Base-by-base conservation (phyloP, 1,140 invertebrate species). In the Oncopeltus fasciatus region DNA sequence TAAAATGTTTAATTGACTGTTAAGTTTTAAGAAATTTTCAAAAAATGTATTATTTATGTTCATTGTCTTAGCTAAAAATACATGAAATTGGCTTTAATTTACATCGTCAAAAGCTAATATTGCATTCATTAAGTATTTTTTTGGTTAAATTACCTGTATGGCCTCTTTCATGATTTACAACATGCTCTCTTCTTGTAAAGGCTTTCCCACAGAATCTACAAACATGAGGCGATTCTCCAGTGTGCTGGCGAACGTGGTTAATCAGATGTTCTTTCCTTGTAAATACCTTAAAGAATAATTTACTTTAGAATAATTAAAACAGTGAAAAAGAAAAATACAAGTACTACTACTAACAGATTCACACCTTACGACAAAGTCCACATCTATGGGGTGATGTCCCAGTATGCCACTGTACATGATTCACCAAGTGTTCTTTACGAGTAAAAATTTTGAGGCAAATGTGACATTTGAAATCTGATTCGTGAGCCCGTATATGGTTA, bases 391-490 rank as follows among this genome's bases (percentile, higher is more conserved):
- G 85, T 62, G 86, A 88, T 73, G 90, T 87, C 66, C 85, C 86
- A 64, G 87, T 90, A 72, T 89, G 84, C 75, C 80, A 74, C 65
- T 80, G 76, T 65, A 83, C 78, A 71, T 87, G 85, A 70, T 89
- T 86, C 67, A 87, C 85, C 67, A 90, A 79, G 64, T 90, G 87
- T 71, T 89, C 86, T 74, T 89, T 88, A 66, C 87, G 77, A 8
- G 86, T 88, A 74, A 89, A 89, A 24, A 86, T 87, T 74, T 89
- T 89, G 43, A 85, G 84, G 72, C 86, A 89, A 72, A 87, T 88
- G 73, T 88, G 85, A 71, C 87, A 90, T 51, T 86, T 82, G 73
- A 88, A 86, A 18, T 86, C 87, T 63, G 21, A 60, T 63, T 68
- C 86, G 53, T 81, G 76, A 87, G 73, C 88, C 66, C 80, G 76